These are phyloP conservation scores for Tortricodes alternella DNA, from an alignment of 2,888 invertebrate genomes.

Conservation along the genomic window DNA sequence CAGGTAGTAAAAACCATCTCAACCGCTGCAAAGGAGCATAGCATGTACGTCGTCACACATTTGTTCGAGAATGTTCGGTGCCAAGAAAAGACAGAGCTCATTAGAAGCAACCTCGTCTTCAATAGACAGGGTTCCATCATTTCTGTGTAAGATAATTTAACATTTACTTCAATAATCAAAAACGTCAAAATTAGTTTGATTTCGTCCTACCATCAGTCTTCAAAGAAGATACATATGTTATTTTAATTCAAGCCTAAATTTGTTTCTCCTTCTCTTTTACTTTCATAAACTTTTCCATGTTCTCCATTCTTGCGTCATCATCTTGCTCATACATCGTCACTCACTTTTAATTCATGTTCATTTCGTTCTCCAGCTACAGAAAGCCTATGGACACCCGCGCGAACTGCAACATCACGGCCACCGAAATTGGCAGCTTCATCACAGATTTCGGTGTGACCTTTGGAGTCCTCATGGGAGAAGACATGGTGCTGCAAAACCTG, in stretches of 20 bases:
- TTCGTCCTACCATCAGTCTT: too few relatives aligned
- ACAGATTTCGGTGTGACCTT: constrained; percentile 69
- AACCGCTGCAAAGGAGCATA: constrained; percentile 46
- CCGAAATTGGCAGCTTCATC: constrained; percentile 47
- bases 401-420: constrained; percentile 47
- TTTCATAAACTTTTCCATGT: neutral
- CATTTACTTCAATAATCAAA: neutral
- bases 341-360: neutral
- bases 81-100: constrained; percentile 42
- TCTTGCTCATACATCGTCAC: too few relatives aligned
- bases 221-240: too few relatives aligned
- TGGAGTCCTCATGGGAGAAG: constrained; percentile 59
- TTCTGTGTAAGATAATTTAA: constrained; percentile 53
- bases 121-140: constrained; percentile 57
- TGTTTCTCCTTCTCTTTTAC: neutral
- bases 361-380: constrained; percentile 50
- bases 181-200: neutral
- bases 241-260: too few relatives aligned
- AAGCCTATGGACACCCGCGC: constrained; percentile 48
- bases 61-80: constrained; percentile 52
- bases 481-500: constrained; percentile 49
- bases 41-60: constrained; percentile 56
- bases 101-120: constrained; percentile 62
- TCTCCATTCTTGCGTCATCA: too few relatives aligned
- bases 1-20: constrained; percentile 57